These are phyloP conservation scores for Porites cylindrica DNA, from an alignment of 92 coral and sea anemone species.

Conservation along the genomic window DNA sequence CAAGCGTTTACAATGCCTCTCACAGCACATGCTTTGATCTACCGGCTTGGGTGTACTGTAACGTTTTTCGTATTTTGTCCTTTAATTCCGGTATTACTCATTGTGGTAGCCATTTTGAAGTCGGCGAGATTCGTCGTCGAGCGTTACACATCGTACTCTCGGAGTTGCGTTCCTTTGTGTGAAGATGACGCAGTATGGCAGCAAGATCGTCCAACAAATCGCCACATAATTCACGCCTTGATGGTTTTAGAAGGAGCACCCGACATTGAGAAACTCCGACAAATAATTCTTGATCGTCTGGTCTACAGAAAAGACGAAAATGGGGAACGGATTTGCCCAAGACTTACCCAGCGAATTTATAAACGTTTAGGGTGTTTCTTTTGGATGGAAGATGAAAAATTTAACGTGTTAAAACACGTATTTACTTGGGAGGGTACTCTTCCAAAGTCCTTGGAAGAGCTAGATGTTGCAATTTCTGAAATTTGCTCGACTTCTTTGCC, in stretches of 20 bases:
- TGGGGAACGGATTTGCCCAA: conserved; percentile 83
- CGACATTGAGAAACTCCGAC: conserved; percentile 77
- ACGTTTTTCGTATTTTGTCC: conserved; percentile 63
- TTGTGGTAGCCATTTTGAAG: conserved; percentile 66
- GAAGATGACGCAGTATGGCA: conserved; percentile 99
- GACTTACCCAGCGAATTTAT: conserved; percentile 80
- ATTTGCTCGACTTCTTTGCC: conserved; percentile 83
- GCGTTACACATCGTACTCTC: conserved; percentile 63
- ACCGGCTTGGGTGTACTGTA: conserved; percentile 60
- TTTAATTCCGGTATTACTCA: conserved; percentile 70
- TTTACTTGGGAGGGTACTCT: conserved; percentile 77
- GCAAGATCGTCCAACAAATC: conserved; percentile 93
- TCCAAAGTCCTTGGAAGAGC: conserved; percentile 74
- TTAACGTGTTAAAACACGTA: conserved; percentile 82
- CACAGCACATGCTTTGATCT: conserved; percentile 18
- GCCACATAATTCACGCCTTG: conserved; percentile 91
- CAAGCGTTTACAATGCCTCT: conserved; percentile 9
- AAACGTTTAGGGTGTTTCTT: conserved; percentile 82
- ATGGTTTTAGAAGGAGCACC: conserved; percentile 90
- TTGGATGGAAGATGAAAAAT: conserved; percentile 91
- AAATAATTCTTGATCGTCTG: conserved; percentile 81
- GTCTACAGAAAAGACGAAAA: conserved; percentile 82
- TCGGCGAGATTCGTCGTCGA: conserved; percentile 60
- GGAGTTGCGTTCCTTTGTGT: conserved; percentile 74
- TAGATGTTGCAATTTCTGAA: conserved; percentile 83